These are phyloP conservation scores for Minunthozetes semirufus DNA, from an alignment of 2,888 invertebrate genomes.

Conservation along the genomic window DNA sequence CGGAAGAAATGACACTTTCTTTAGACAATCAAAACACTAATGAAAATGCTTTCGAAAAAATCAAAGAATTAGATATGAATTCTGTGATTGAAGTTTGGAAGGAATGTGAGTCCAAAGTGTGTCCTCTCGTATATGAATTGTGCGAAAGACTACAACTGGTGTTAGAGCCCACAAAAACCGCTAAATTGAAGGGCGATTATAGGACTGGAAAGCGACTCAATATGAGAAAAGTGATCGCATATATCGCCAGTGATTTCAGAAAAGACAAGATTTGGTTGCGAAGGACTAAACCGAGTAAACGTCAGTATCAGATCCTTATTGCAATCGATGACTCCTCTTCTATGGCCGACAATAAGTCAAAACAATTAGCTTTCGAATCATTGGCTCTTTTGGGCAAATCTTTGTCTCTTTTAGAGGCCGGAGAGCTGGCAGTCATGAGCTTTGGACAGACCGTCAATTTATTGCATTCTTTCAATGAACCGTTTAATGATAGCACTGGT, in stretches of 20 bases:
- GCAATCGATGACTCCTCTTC: slow-evolving; percentile 90
- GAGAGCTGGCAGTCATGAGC: slow-evolving; percentile 81
- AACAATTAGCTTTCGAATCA: slow-evolving; percentile 85
- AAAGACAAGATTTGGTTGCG: slow-evolving; percentile 99
- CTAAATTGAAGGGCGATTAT: slow-evolving; percentile 87
- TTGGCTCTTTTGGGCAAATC: slow-evolving; percentile 82
- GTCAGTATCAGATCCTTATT: slow-evolving; percentile 91
- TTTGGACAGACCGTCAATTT: slow-evolving; percentile 76
- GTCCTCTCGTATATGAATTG: slow-evolving; percentile 66
- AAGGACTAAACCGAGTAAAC: slow-evolving; percentile 84
- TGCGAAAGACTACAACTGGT: slow-evolving; percentile 90
- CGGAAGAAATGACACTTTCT: neutral
- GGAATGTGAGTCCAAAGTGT: slow-evolving; percentile 37
- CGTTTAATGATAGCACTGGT: slow-evolving; percentile 79
- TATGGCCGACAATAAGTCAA: slow-evolving; percentile 55
- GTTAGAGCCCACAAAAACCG: slow-evolving; percentile 88
- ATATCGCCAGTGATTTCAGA: slow-evolving; percentile 96
- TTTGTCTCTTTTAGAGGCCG: slow-evolving; percentile 83
- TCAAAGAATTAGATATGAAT: neutral
- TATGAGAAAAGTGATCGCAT: slow-evolving; percentile 86
- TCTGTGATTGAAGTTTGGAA: slow-evolving; percentile 19
- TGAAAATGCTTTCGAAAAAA: neutral
- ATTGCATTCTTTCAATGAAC: slow-evolving; percentile 78
- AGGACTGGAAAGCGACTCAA: slow-evolving; percentile 93
- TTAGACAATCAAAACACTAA: slow-evolving; percentile 33